Evolutionary conservation across 2,113 vertebrate species (phyloP), one percentile per base, ranked within the genome.

Genomic region (Cichladusa arquata): DNA sequence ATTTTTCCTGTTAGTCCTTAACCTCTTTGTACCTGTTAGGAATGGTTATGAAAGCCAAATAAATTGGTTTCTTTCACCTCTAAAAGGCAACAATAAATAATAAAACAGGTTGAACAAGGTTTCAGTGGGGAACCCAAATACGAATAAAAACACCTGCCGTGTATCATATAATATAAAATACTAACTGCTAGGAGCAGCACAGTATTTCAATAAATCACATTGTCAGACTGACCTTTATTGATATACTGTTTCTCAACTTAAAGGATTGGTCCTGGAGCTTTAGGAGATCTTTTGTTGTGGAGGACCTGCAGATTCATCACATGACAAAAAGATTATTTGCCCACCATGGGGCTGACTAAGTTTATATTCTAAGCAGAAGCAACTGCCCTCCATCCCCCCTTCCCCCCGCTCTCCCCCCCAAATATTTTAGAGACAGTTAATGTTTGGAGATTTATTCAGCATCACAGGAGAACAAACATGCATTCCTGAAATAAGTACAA

Each of bases 211-310:
- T 98, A 97, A 96, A 97, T 98, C 96, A 96, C 90, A 95, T 89
- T 97, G 97, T 97, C 97, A 95, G 76, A 51, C 70, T 98, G 98
- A 98, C 96, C 97, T 98, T 98, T 98, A 97, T 95, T 98, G 97
- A 97, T 97, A 96, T 28, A 86, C 92, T 92, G n/a, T 83, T 97
- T 94, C 94, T 92, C 79, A 91, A 87, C 74, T 89, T 90, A 96
- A 96, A 97, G 76, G 76, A 97, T 95, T 92, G 87, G 34, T 86
- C 96, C 82, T 94, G 86, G 92, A 97, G 95, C 89, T 97, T 96
- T 89, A 97, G 96, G 94, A 95, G 81, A 95, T 92, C 92, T 96
- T 98, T 95, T 95, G 77, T 94, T 93, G 78, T 85, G 90, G 58
- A 96, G 93, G 81, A 84, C 93, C 85, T 95, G 74, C 38, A 95